These are phyloP conservation scores for Sebastes cheni DNA, from an alignment of 2,797 vertebrate genomes.

Conservation along the genomic window DNA sequence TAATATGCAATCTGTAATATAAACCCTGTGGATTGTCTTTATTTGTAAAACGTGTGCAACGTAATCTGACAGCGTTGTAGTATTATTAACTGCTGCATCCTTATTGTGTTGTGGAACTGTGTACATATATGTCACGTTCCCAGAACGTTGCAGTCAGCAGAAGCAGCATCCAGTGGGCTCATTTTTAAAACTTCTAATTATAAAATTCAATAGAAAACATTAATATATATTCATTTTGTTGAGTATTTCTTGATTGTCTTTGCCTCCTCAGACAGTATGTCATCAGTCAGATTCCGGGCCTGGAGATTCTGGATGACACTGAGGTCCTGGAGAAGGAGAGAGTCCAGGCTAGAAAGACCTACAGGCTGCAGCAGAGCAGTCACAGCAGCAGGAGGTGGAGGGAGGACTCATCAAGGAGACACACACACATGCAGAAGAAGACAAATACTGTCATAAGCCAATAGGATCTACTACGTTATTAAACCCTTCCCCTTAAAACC, in stretches of 20 bases:
- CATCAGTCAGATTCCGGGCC: constrained; percentile 82
- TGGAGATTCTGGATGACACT: constrained; percentile 84
- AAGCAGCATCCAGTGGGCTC: not conserved
- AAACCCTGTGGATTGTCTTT: not conserved
- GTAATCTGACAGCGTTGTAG: not conserved
- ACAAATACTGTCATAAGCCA: constrained; percentile 1
- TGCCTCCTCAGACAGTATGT: constrained; percentile 76
- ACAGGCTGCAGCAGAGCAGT: constrained; percentile 68
- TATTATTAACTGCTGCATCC: not conserved
- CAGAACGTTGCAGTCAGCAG: not conserved
- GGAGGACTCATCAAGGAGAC: constrained; percentile 58
- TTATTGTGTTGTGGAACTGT: not conserved
- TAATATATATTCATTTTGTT: not conserved
- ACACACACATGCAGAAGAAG: constrained; percentile 34
- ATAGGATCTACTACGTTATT: not conserved
- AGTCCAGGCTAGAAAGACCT: constrained; percentile 77
- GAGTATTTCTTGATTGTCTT: not conserved
- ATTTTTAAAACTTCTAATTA: not conserved
- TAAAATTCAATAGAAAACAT: not conserved
- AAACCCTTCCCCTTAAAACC: not conserved
- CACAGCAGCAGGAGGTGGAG: constrained; percentile 67
- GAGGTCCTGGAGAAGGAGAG: constrained; percentile 80
- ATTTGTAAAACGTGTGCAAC: not conserved
- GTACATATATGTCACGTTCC: not conserved
- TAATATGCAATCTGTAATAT: not conserved